Base-by-base conservation (phyloP, 2,113 vertebrate species). In the Chaetodon auriga region DNA sequence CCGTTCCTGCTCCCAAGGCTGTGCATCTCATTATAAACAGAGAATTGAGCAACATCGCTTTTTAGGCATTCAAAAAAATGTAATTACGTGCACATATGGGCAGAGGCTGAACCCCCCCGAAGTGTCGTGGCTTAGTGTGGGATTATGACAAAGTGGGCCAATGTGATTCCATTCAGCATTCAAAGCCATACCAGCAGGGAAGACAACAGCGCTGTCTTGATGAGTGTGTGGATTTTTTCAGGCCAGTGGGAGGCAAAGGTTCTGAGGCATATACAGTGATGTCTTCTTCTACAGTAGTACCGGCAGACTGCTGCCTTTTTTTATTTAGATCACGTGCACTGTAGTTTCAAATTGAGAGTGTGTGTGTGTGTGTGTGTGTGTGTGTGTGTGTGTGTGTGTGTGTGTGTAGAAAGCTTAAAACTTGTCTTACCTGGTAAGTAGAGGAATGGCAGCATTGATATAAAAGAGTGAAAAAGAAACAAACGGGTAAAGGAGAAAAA, bases 81-180 rank as follows among this genome's bases (percentile, higher is more conserved):
- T 85, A 85, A 87, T 88, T 86, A 90, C 74, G 78, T 60, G 74
- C 79, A 88, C 86, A 87, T 88, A 92, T 80, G 81, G 81, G 80
- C 83, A 68, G 70, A 87, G 83, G 55, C 62, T 15, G 36, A 72
- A 60, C 46, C 68, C 76, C 64, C 45, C 46, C 30, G 30, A 58
- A 35, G 65, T 84, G 68, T 58, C 21, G 68, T 75, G 75, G 78
- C 78, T 91, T 89, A 45, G 68, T 81, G 71, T 75, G 46, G 82
- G 86, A 90, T 91, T 87, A 92, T 92, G 88, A 91, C 85, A 87
- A 88, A 91, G 83, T 89, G 90, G 73, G 89, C 81, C 85, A 84
- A 80, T 54, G 74, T 83, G 85, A 90, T 81, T 90, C 75, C 36
- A 82, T 89, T 84, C 60, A 85, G 55, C 23, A 7, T 87, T 86